Conservation (phyloP, 2,113 vertebrate genomes). For the Todiramphus chloris region DNA sequence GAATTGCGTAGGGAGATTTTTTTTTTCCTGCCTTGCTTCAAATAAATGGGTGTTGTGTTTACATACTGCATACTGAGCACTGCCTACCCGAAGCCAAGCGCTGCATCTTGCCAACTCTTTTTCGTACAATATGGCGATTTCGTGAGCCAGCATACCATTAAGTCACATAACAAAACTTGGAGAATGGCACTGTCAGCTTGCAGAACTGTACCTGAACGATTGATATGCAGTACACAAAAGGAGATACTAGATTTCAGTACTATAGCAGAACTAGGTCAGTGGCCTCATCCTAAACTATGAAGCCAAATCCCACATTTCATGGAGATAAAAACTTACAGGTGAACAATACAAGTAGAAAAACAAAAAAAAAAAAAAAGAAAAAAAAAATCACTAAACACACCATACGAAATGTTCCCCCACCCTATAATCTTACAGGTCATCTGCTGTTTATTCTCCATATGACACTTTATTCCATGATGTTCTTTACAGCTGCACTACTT, state of each 20-base stretch:
- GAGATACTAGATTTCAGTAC: neutral
- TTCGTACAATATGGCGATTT: conserved; percentile 28
- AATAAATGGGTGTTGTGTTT: conserved; percentile 62
- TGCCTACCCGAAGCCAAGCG: conserved; percentile 39
- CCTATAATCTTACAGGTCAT: neutral
- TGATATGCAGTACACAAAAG: neutral
- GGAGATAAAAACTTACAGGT: neutral
- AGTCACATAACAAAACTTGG: conserved; percentile 17
- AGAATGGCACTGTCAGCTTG: conserved; percentile 30
- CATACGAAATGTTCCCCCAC: neutral
- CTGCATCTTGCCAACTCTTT: conserved; percentile 43
- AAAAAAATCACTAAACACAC: neutral
- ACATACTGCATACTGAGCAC: conserved; percentile 49
- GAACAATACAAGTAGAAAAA: neutral
- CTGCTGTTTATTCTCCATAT: neutral
- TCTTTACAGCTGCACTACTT: neutral
- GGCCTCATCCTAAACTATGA: neutral
- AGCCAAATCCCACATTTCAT: neutral
- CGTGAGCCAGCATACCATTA: conserved; percentile 47
- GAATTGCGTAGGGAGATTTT: conserved; percentile 35
- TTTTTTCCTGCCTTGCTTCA: conserved; percentile 41
- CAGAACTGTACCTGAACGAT: neutral
- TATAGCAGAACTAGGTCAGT: neutral
- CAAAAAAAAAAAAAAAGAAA: neutral
- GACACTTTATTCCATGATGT: neutral